Evolutionary conservation across 2,797 vertebrate genomes (phyloP), one percentile per base, ranked within the genome.

Genomic region (Acestrorhynchus altus): DNA sequence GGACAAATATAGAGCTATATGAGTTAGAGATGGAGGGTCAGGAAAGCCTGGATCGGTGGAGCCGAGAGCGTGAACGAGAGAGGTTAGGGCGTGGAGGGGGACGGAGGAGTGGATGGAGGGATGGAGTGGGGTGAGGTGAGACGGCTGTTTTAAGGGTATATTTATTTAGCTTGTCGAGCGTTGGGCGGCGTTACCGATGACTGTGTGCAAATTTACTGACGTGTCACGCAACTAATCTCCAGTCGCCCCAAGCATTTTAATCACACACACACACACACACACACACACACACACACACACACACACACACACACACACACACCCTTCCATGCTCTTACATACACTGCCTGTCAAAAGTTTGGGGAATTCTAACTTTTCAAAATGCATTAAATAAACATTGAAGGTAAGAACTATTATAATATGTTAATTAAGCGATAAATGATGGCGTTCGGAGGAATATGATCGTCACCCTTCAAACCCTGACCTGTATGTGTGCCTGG

Each of bases 81-180:
- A 64, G 20, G 60, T 24, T 77, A 16, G 42, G 18, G 13, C 18
- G 15, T 20, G 4, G 16, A 26, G 8, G 20, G 8, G 40, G 31
- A 1, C n/a, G 39, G 24, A 35, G 35, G 66, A 69, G 47, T 49
- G 22, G 46, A 49, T 42, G 11, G 20, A 39, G 16, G 56, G 61
- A 71, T 61, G 31, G 9, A 51, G 18, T 52, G 46, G 61, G 42
- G 18, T 71, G 47, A 73, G 75, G 63, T 42, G 42, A 74, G 52
- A 52, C 65, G 56, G 66, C 42, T 63, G 70, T 84, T 84, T 84
- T 80, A 84, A 84, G 65, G 54, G 60, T 31, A 68, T 78, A 82
- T 84, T 82, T 84, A 84, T 80, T 78, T 20, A 61, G 46, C 72
- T 67, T 74, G 39, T 81, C 4, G 20, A 46, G 20, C 18, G 26